Evolutionary conservation across 2,797 vertebrate genomes (phyloP), one percentile per base, ranked within the genome.

Genomic region (Oophaga sylvatica): DNA sequence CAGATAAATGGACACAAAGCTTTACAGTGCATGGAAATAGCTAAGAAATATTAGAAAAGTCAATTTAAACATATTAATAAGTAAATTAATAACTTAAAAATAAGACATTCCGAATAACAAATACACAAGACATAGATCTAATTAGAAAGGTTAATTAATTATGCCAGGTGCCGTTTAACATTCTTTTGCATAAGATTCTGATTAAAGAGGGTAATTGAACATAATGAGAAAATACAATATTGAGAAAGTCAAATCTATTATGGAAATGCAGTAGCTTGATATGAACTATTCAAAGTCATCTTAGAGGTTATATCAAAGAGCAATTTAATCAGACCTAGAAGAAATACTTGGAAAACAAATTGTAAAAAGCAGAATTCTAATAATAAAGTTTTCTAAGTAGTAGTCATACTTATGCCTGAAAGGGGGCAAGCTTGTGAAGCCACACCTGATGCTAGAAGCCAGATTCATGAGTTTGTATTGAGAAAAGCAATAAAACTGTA

Each of bases 141-240:
- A 75, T 48, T 75, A 48, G 10, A n/a, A 5, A 75, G 71, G 41
- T 48, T 75, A 22, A 75, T 75, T 75, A 48, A 75, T 75, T 75
- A 75, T 75, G 71, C 41, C 41, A 48, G 41, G 20, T 48, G 41
- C 71, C 71, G 22, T 75, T 75, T 75, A 48, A 41, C 35, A 75
- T n/a, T 75, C 41, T 75, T 75, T 75, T 22, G 10, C 71, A 48
- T 48, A 75, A 75, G 41, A 75, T n/a, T 75, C 20, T 75, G 71
- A 75, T 48, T n/a, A 75, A 75, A 75, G 41, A 75, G 71, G 41
- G 19, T 75, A 75, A 75, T 75, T 75, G 41, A 75, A 48, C 71
- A 22, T 75, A 48, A 75, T 75, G 41, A 75, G 41, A 75, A 75
- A 75, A 75, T 48, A 75, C 41, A 75, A 75, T 75, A 75, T 75